Evolutionary conservation across 2,888 invertebrate species (phyloP), one percentile per base, ranked within the genome.

Genomic region (Aethes cnicana): DNA sequence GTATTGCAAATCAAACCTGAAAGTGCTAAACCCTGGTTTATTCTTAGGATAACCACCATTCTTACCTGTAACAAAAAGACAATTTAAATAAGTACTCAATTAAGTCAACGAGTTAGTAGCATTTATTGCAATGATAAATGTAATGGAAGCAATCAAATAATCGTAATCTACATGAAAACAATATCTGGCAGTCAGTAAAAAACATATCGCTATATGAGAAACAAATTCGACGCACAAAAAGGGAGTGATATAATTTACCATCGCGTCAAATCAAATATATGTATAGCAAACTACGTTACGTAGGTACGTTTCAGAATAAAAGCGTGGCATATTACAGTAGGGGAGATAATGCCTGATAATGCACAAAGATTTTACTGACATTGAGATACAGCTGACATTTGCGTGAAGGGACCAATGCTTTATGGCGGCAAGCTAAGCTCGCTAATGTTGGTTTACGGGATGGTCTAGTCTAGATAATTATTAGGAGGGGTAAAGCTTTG

Each of bases 191-290:
- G 20, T 32, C 21, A 9, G 9, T 12, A 23, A 36, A 50, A 33
- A 42, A 43, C 28, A 28, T 39, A 36, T 43, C 43, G 17, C 21
- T 17, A 50, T 43, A 49, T 42, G 42, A 49, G 42, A 49, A 42
- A 49, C 21, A 42, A 49, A 49, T 50, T 23, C 43, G 17, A 36
- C 36, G 49, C 21, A 11, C 20, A 35, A 49, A 20, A 25, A 42
- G 25, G 33, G 33, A 9, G 35, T 20, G 42, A 20, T 17, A 36
- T 28, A 43, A 50, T 43, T 43, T 50, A 23, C 28, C 36, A 20
- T 6, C n/a, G 43, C 49, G 43, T 43, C 43, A 36, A 28, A 50
- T 43, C 49, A 35, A 49, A 49, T 49, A 35, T n/a, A n/a, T n/a
- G n/a, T n/a, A n/a, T 43, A 43, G 12, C 21, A 11, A 23, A 50